Evolutionary conservation across 2,797 vertebrate genomes (phyloP).

Genomic region (Rousettus madagascariensis): DNA sequence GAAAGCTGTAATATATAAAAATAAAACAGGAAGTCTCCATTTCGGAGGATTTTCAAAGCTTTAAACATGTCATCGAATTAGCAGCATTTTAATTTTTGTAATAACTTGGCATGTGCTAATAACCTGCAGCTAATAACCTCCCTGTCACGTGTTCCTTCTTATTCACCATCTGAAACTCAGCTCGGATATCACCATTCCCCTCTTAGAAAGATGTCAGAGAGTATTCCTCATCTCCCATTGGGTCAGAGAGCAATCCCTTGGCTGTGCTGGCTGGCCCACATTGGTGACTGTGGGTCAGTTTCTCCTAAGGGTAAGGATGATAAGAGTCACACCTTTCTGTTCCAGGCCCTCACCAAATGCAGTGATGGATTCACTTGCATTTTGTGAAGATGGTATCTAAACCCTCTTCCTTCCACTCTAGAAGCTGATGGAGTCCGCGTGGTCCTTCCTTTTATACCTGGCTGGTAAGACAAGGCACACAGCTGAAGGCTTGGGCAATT

Average conservation of each 20-base stretch:
- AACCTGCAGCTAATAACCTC: background rate
- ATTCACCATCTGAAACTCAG: background rate
- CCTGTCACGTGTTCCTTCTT: background rate
- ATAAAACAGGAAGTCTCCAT: background rate
- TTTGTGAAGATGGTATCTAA: background rate
- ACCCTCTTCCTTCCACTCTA: background rate
- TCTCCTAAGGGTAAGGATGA: background rate
- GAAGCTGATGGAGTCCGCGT: background rate
- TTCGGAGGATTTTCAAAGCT: background rate
- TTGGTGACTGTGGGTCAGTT: background rate
- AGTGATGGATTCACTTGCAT: background rate
- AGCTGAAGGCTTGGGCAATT: background rate
- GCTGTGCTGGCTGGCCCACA: background rate
- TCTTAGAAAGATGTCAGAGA: background rate
- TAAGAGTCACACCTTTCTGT: background rate
- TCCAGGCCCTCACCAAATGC: background rate
- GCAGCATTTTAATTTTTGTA: background rate
- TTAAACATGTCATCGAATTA: background rate
- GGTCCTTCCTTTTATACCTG: background rate
- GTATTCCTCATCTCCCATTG: background rate
- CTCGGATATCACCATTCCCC: too few species aligned
- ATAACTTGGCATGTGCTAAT: background rate
- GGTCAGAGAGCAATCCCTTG: background rate
- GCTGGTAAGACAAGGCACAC: background rate
- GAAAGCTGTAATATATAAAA: background rate